A percentile compares a stretch with the other conserved stretches of the same genome.
Evolutionary conservation across 2,888 invertebrate genomes (phyloP).

Genomic region (Nemotelus nigrinus): DNA sequence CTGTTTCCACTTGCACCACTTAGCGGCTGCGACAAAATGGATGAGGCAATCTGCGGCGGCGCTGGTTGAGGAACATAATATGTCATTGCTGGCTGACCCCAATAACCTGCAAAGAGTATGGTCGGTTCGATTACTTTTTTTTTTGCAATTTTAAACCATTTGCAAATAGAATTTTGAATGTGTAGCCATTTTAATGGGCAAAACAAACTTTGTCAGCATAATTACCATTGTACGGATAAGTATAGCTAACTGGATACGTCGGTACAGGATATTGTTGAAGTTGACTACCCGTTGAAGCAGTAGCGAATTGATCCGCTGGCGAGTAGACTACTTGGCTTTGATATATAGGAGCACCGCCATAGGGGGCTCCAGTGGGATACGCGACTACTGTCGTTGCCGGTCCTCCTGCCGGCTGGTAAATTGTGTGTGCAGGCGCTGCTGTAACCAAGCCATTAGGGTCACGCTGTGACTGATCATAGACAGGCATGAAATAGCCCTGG

Average conservation of each 20-base stretch:
- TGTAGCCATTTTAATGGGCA: too few relatives aligned
- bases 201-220: neutral
- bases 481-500: constrained; percentile 64
- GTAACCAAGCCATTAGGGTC: constrained; percentile 58
- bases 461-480: constrained; percentile 62
- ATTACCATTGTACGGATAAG: constrained; percentile 63
- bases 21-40: constrained; percentile 53
- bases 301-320: constrained; percentile 60
- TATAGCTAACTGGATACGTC: constrained; percentile 64
- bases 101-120: constrained; percentile 55
- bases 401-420: constrained; percentile 59
- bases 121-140: too few relatives aligned
- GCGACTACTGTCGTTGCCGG: constrained; percentile 61
- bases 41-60: constrained; percentile 53
- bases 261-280: constrained; percentile 64
- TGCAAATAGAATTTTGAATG: too few relatives aligned
- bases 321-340: constrained; percentile 64
- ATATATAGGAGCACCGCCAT: constrained; percentile 62
- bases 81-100: constrained; percentile 62
- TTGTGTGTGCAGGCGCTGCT: constrained; percentile 59
- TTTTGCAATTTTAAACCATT: too few relatives aligned
- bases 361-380: constrained; percentile 58
- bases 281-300: constrained; percentile 56
- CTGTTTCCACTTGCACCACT: constrained; percentile 54
- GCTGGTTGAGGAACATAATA: constrained; percentile 64